Evolutionary conservation across 2,113 vertebrate genomes (phyloP).

Genomic region (Aldabrachelys gigantea): DNA sequence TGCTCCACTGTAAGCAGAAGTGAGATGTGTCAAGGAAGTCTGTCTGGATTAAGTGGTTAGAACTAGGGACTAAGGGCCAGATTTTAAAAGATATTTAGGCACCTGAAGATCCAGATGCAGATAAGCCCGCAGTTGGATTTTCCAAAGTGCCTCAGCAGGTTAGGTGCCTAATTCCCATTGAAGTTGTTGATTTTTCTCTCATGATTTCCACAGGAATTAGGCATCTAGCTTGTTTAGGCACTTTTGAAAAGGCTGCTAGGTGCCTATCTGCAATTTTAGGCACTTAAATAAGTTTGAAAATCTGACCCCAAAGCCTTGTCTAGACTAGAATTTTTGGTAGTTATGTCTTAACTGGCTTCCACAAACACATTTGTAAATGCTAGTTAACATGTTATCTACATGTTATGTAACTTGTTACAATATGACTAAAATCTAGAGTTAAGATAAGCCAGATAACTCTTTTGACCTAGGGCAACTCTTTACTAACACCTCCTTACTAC

Average conservation of each 20-base stretch:
- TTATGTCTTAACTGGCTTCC: not conserved
- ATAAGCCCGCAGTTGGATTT: not conserved
- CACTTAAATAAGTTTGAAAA: not conserved
- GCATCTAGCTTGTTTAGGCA: not conserved
- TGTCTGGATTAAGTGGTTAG: not conserved
- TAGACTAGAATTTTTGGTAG: not conserved
- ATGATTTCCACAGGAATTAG: not conserved
- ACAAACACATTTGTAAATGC: not conserved
- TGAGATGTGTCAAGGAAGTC: not conserved
- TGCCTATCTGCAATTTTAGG: not conserved
- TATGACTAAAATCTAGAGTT: not conserved
- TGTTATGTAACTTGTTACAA: not conserved
- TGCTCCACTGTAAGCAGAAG: not conserved
- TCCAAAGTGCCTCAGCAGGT: not conserved
- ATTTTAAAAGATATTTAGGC: not conserved
- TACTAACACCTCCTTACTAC: too few species aligned
- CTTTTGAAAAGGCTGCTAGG: accelerated
- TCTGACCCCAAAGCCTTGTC: not conserved
- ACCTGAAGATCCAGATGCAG: not conserved
- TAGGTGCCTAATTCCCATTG: not conserved
- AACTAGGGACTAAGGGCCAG: accelerated
- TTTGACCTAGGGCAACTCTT: too few species aligned
- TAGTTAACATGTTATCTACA: not conserved
- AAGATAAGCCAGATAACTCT: not conserved
- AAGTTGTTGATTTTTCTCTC: not conserved